Evolutionary conservation across 1,140 invertebrate species (phyloP), one percentile per base, ranked within the genome.

Genomic region (Drosophila bipectinata): DNA sequence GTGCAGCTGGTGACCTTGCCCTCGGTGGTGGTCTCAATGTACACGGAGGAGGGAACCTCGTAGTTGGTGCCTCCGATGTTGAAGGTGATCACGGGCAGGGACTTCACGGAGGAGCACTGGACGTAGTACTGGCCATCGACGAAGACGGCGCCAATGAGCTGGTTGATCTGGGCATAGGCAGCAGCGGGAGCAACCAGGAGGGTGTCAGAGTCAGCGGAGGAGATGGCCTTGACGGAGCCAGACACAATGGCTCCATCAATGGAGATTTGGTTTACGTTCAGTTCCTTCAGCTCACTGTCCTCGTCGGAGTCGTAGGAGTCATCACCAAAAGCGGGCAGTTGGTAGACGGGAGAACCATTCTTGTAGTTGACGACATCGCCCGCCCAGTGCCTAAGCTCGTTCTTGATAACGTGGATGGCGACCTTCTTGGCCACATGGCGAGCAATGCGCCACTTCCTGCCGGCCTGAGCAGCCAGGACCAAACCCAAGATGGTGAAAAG

Each of bases 201-300:
- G 7, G 12, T 15, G n/a, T 94, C 95, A 49, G 96, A 97, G 21
- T 96, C 96, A 39, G 96, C 96, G 84, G 97, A 96, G 58, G 95
- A 95, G 76, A 97, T 96, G 3, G 95, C 95, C 81, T 94, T 91
- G 75, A 94, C 95, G 5, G 92, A 92, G 3, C 61, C 34, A 71
- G 93, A 94, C 21, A 93, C 72, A 1, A 53, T 49, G 1, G 58
- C 58, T 24, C 78, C 74, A 8, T 60, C 57, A 55, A 82, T 73
- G 10, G 63, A 39, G 32, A 77, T 85, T 45, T 61, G 67, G 26
- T 41, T 58, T 60, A 92, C 74, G 44, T 52, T 37, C 30, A 90
- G 55, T 8, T 61, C 37, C 49, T 90, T 64, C n/a, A 67, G 80
- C 1, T 83, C 72, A 6, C 18, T 2, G 1, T 54, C 51, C 57